A percentile compares a stretch with the other conserved stretches of the same genome.
phyloP scores from a whole-genome alignment of 2,113 vertebrate genomes.

The Pangasianodon gigas region DNA sequence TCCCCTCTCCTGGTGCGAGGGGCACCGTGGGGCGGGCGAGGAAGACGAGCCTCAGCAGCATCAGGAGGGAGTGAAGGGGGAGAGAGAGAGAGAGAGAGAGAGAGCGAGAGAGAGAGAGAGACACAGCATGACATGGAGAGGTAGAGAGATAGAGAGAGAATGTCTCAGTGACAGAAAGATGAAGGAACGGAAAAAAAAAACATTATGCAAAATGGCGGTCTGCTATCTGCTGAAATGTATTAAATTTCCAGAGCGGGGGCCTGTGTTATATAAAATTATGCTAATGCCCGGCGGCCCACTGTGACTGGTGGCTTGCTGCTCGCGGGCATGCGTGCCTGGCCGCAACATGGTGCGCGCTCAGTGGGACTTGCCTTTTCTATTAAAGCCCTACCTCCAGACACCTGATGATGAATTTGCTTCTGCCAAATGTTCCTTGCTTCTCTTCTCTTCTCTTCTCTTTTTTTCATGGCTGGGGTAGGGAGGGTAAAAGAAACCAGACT shows the following conservation, averaged over 20 bases:
- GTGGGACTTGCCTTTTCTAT: slow-evolving; percentile 99
- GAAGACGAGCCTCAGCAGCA: slow-evolving; percentile 81
- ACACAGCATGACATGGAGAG: slow-evolving; percentile 29
- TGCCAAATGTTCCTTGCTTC: slow-evolving; percentile 97
- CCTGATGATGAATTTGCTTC: slow-evolving; percentile 99
- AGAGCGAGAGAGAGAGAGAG: background rate
- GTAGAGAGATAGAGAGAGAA: slow-evolving; percentile 55
- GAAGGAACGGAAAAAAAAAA: slow-evolving; percentile 65
- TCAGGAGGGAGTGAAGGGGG: slow-evolving; percentile 39
- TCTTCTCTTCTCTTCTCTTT: slow-evolving; percentile 74
- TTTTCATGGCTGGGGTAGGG: slow-evolving; percentile 71
- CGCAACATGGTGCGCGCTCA: slow-evolving; percentile 91
- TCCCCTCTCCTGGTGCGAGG: slow-evolving; percentile 98
- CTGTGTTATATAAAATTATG: slow-evolving; percentile 99
- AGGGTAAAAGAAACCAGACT: slow-evolving; percentile 89
- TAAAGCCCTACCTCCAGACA: slow-evolving; percentile 99
- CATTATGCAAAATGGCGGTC: slow-evolving; percentile 99
- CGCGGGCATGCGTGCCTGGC: slow-evolving; percentile 97
- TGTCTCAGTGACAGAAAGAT: slow-evolving; percentile 60
- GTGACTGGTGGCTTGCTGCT: slow-evolving; percentile 97
- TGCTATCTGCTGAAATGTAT: slow-evolving; percentile 97
- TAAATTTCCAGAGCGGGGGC: slow-evolving; percentile 96
- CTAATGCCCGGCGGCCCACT: slow-evolving; percentile 97
- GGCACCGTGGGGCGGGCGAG: slow-evolving; percentile 93
- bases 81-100: slow-evolving; percentile 47